These are phyloP conservation scores for Dipus sagitta DNA, from an alignment of 2,797 vertebrate species.

Conservation along the genomic window DNA sequence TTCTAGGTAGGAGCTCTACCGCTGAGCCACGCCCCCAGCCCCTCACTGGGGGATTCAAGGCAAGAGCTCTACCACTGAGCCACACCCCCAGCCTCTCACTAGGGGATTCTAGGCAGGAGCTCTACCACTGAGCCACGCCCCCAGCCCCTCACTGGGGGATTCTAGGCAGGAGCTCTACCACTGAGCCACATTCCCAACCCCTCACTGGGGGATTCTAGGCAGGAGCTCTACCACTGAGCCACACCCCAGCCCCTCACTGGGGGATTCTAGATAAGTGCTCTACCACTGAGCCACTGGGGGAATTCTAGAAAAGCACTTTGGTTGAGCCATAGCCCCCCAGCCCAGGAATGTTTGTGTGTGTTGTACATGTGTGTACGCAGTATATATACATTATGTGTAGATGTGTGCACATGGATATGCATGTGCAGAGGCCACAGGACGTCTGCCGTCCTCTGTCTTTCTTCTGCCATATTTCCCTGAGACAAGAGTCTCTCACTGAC, in stretches of 20 bases:
- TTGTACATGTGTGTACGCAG: no score
- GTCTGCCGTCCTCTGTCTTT: no score
- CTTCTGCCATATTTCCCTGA: no score
- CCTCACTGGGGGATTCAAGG: not conserved
- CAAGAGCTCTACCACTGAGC: not conserved
- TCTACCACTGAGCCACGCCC: not conserved
- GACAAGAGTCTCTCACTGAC: no score
- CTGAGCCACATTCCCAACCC: not conserved
- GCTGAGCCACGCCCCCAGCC: not conserved
- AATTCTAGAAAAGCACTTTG: no score
- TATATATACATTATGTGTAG: no score
- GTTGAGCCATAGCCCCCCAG: no score
- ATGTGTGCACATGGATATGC: no score
- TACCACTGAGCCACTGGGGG: not conserved
- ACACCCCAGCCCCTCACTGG: not conserved
- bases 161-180: not conserved
- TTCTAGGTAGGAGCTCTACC: not conserved
- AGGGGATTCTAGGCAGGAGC: no score
- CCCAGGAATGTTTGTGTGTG: no score
- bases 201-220: not conserved
- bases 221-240: not conserved
- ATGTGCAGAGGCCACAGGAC: no score
- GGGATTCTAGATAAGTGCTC: no score
- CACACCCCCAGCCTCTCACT: not conserved
- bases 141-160: not conserved